Percentiles rank a stretch among this genome's conserved stretches.
Conservation (phyloP, 2,113 vertebrate genomes). For the Grammomys surdaster region DNA sequence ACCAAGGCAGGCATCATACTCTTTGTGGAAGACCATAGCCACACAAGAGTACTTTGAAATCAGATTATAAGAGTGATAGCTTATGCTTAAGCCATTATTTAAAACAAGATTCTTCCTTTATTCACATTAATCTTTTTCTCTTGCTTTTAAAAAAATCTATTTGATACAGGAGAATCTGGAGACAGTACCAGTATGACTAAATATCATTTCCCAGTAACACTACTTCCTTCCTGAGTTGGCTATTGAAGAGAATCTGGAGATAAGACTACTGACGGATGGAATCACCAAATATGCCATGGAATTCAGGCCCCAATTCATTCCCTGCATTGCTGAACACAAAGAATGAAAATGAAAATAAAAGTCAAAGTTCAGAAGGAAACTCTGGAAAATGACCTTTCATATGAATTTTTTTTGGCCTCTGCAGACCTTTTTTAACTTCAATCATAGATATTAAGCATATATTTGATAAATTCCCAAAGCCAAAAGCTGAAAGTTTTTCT, state of each 20-base stretch:
- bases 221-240: not conserved
- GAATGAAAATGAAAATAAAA: not conserved
- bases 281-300: accelerated
- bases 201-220: not conserved
- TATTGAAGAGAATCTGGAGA: not conserved
- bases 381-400: not conserved
- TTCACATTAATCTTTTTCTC: not conserved
- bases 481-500: not conserved
- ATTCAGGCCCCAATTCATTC: too few relatives aligned
- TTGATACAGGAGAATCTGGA: not conserved
- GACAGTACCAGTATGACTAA: not conserved
- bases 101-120: not conserved
- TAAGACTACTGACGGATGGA: not conserved
- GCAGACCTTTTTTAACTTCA: not conserved
- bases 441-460: not conserved
- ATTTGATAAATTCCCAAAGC: not conserved
- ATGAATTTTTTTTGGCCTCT: not conserved
- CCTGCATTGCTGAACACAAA: not conserved
- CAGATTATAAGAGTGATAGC: not conserved
- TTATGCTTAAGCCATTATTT: not conserved
- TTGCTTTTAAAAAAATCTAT: not conserved
- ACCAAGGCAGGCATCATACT: not conserved
- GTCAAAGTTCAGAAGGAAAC: not conserved
- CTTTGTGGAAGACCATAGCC: not conserved
- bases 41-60: not conserved